Evolutionary conservation across 2,888 invertebrate genomes (phyloP), one percentile per base, ranked within the genome.

Genomic region (Platypus cylindrus): DNA sequence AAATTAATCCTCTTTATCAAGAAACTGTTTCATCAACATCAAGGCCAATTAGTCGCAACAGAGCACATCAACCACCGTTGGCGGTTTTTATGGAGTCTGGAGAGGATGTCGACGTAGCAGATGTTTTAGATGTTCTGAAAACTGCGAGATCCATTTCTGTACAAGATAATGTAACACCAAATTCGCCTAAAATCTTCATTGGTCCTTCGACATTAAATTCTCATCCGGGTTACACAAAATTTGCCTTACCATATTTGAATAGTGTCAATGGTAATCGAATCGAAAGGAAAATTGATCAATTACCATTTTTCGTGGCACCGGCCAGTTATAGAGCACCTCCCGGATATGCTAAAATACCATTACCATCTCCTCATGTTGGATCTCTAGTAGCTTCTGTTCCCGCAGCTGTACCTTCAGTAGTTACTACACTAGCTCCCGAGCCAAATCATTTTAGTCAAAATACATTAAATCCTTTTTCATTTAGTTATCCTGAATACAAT

Each of bases 251-350:
- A 0, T 87, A 87, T 49, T 61, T 87, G 13, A 85, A 85, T 0
- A 75, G 73, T 13, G 65, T 82, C 24, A 78, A 81, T 45, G 66
- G 66, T 26, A 73, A 70, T 42, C 66, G 78, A 36, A 71, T 73
- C 7, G 78, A 80, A 48, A 69, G 74, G 36, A 81, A 80, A 58
- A 67, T 83, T 1, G 75, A 75, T 34, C 77, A 80, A 45, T 57
- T 84, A 1, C 82, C 85, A 1, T 86, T 86, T 60, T 87, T 86
- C 49, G 86, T 87, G 5, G 86, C 86, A 1, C 86, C 86, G 0
- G 59, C 85, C 15, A 86, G 82, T 51, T 87, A 85, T 51, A 77
- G 78, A 46, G 77, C 85, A n/a, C 86, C 85, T 1, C 67, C 72
- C 30, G 86, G 86, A 3, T 86, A 83, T 53, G 79, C 82, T 0